A percentile compares a stretch with the other conserved stretches of the same genome.
Conservation (phyloP, 2,888 invertebrate genomes). For the Litoditis marina region DNA sequence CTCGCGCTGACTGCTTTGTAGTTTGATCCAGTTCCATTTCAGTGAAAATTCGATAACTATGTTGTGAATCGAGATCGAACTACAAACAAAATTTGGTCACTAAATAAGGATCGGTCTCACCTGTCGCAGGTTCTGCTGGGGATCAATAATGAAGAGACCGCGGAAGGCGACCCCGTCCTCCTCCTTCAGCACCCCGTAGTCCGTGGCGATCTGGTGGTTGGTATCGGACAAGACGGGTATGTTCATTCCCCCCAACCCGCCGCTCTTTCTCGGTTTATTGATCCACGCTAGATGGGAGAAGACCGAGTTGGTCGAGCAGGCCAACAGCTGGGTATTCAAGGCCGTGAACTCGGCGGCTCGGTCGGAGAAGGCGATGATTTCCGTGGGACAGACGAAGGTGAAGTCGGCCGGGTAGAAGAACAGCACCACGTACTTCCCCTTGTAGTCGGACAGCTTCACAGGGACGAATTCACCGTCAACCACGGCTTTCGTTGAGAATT, state of each 20-base stretch:
- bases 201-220: conserved; percentile 77
- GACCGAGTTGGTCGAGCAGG: conserved; percentile 91
- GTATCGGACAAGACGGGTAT: conserved; percentile 93
- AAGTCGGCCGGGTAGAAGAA: conserved; percentile 62
- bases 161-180: conserved; percentile 83
- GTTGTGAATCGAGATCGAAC: too few relatives aligned
- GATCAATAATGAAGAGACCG: conserved; percentile 85
- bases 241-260: conserved; percentile 85
- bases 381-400: conserved; percentile 73
- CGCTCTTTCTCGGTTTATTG: conserved; percentile 76
- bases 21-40: too few relatives aligned
- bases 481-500: conserved; percentile 54
- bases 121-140: conserved; percentile 80
- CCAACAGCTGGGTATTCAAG: conserved; percentile 64
- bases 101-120: too few relatives aligned
- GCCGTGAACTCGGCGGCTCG: conserved; percentile 72
- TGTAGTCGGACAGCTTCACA: conserved; percentile 52
- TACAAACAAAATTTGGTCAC: too few relatives aligned
- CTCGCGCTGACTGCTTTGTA: too few relatives aligned
- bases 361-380: conserved; percentile 96
- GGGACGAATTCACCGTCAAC: conserved; percentile 57
- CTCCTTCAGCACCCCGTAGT: conserved; percentile 86
- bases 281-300: conserved; percentile 93
- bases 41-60: too few relatives aligned
- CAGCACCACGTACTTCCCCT: conserved; percentile 59